These are phyloP conservation scores for Erythrolamprus reginae DNA, from an alignment of 2,113 vertebrate genomes.

Conservation along the genomic window DNA sequence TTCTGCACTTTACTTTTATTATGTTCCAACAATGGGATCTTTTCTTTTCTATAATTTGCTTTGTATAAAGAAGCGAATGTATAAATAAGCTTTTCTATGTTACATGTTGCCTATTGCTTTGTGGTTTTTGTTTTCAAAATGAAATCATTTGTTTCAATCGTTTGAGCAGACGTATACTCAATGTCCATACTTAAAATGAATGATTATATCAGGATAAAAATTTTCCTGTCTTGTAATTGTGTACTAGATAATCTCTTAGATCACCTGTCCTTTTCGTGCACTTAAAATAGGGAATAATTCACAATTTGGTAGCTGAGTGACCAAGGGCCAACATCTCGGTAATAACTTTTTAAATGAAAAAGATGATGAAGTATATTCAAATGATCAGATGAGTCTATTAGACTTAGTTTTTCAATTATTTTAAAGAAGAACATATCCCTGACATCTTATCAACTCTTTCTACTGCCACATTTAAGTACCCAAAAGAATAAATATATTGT, in stretches of 20 bases:
- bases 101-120: not conserved
- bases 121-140: not conserved
- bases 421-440: not conserved
- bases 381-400: not conserved
- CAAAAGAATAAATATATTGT: not conserved
- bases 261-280: not conserved
- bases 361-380: not conserved
- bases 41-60: not conserved
- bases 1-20: not conserved
- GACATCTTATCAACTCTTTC: not conserved
- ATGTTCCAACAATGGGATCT: not conserved
- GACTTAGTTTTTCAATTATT: not conserved
- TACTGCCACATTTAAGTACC: not conserved
- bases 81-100: not conserved
- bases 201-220: not conserved
- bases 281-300: not conserved
- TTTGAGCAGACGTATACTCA: not conserved
- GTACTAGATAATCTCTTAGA: not conserved
- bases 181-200: not conserved
- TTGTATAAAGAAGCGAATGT: not conserved
- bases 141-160: not conserved
- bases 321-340: not conserved
- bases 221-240: not conserved
- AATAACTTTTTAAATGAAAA: not conserved
- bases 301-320: not conserved